Percentiles rank a stretch among this genome's conserved stretches.
Conservation (phyloP, 2,888 invertebrate genomes). For the Drosophila ustulata region DNA sequence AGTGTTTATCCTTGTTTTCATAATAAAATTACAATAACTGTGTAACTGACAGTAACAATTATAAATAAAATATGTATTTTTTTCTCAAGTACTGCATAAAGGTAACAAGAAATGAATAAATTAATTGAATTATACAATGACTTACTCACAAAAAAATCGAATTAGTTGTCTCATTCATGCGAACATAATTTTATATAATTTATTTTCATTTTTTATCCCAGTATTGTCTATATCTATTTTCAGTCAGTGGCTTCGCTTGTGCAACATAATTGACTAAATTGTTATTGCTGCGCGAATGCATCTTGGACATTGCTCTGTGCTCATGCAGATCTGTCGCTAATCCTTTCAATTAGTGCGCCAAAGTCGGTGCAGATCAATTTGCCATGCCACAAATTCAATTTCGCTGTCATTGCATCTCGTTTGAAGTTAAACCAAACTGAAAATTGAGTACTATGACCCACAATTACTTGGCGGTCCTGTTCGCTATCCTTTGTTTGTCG, state of each 20-base stretch:
- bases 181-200: background rate
- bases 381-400: constrained; percentile 68
- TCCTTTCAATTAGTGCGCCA: constrained; percentile 67
- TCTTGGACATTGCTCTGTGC: constrained; percentile 1
- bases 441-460: constrained; percentile 66
- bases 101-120: too few relatives aligned
- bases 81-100: too few relatives aligned
- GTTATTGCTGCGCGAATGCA: constrained; percentile 19
- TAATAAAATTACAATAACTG: too few relatives aligned
- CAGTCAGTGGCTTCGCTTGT: background rate
- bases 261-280: constrained; percentile 8
- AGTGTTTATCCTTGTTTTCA: too few relatives aligned
- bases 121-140: too few relatives aligned
- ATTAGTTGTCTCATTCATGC: background rate
- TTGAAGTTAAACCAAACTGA: constrained; percentile 65
- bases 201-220: background rate
- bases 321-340: constrained; percentile 36
- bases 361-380: constrained; percentile 55
- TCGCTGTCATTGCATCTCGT: constrained; percentile 52
- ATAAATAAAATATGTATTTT: too few relatives aligned
- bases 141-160: too few relatives aligned
- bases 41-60: too few relatives aligned
- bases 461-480: constrained; percentile 41
- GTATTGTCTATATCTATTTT: background rate
- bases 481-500: constrained; percentile 36